Conservation (phyloP, 2,888 invertebrate species). For the Baccha elongata region DNA sequence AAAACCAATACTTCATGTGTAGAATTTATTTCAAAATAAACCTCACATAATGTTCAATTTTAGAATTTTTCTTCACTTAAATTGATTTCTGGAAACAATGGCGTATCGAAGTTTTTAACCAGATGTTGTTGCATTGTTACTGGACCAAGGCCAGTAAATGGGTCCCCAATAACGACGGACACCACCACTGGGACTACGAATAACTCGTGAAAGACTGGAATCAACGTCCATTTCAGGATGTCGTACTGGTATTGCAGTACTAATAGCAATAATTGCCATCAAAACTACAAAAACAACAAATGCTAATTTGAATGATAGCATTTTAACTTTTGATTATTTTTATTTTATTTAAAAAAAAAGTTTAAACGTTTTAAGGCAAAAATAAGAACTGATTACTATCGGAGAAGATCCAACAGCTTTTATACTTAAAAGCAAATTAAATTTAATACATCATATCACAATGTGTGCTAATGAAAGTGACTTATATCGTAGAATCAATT, state of each 20-base stretch:
- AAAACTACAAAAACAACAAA: not conserved
- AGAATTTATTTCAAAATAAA: not conserved
- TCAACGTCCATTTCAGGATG: not conserved
- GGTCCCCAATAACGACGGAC: not conserved
- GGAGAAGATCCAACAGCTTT: not conserved
- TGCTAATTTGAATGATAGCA: not conserved
- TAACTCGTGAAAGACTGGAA: not conserved
- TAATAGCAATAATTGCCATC: not conserved
- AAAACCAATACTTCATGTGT: too few relatives aligned
- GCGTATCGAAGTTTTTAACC: not conserved
- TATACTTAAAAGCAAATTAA: not conserved
- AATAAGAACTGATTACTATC: not conserved
- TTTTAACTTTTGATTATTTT: not conserved
- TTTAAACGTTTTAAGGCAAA: not conserved
- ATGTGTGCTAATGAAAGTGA: not conserved
- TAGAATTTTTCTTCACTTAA: too few relatives aligned
- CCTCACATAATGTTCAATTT: not conserved
- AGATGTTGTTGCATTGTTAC: not conserved
- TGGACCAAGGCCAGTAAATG: not conserved
- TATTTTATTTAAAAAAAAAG: not conserved
- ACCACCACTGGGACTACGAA: conserved; percentile 9
- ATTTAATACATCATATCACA: not conserved
- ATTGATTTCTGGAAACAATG: too few relatives aligned
- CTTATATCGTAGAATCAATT: not conserved
- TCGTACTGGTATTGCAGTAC: not conserved